Percentiles rank a stretch among this genome's conserved stretches.
Evolutionary conservation across 2,888 invertebrate genomes (phyloP).

Genomic region (Dryococelus australis): DNA sequence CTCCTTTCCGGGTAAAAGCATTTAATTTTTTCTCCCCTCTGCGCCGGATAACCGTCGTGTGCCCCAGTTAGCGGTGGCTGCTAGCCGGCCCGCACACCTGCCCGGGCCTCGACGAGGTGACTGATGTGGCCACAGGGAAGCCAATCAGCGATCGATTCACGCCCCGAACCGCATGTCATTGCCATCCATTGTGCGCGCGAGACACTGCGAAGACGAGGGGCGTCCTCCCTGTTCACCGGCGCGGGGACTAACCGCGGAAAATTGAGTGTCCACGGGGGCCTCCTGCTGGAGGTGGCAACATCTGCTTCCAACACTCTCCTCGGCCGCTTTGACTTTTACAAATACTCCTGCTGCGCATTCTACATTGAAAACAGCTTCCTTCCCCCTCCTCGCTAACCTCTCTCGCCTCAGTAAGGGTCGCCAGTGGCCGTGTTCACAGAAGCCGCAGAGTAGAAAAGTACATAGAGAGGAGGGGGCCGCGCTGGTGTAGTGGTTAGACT

Average conservation of each 20-base stretch:
- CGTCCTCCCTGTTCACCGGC: too few relatives aligned
- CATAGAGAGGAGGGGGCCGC: too few relatives aligned
- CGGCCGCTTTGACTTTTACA: neutral
- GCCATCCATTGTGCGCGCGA: neutral
- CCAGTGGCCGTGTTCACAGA: too few relatives aligned
- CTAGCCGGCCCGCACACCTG: neutral
- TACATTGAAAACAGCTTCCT: neutral
- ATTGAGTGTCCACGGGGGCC: neutral
- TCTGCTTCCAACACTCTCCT: neutral
- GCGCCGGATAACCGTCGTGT: neutral
- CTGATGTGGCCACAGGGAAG: neutral
- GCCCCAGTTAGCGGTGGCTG: neutral
- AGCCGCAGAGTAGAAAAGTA: too few relatives aligned
- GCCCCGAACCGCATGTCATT: conserved; percentile 16
- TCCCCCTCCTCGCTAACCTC: neutral
- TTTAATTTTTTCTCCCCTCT: neutral
- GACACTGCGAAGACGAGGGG: too few relatives aligned
- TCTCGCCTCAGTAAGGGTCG: neutral
- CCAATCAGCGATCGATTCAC: neutral
- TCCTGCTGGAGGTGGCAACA: neutral
- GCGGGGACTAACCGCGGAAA: neutral
- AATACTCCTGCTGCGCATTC: neutral
- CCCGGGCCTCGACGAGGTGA: neutral
- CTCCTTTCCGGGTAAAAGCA: neutral
- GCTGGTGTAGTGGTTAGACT: too few relatives aligned